Evolutionary conservation across 2,113 vertebrate genomes (phyloP).

Genomic region (Cyanistes caeruleus): DNA sequence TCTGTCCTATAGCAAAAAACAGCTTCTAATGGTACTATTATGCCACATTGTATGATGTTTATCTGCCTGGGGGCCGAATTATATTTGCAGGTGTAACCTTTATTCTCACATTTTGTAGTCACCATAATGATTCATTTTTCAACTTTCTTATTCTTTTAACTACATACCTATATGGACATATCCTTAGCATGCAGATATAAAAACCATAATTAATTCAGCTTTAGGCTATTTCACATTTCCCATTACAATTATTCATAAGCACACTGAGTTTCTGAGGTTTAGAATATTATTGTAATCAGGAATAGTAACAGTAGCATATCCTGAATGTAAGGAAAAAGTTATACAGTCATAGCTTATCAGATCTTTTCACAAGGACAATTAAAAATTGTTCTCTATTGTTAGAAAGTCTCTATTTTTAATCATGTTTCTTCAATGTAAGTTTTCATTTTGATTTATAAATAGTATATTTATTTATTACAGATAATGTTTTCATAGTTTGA

Average conservation of each 20-base stretch:
- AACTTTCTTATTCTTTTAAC: background rate
- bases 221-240: constrained; percentile 11
- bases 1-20: background rate
- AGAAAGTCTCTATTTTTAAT: background rate
- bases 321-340: background rate
- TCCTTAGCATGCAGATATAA: background rate
- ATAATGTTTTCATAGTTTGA: background rate
- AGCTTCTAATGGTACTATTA: background rate
- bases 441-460: background rate
- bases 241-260: background rate
- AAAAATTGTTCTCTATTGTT: background rate
- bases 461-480: background rate
- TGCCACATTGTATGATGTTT: background rate
- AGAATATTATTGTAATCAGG: background rate
- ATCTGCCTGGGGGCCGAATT: background rate
- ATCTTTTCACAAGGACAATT: background rate
- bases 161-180: background rate
- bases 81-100: constrained; percentile 9
- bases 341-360: background rate
- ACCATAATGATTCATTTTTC: background rate
- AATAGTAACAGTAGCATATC: background rate
- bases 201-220: background rate
- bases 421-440: background rate
- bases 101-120: background rate
- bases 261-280: background rate